phyloP scores from a whole-genome alignment of 2,888 invertebrate species.

The Xanthia togata region DNA sequence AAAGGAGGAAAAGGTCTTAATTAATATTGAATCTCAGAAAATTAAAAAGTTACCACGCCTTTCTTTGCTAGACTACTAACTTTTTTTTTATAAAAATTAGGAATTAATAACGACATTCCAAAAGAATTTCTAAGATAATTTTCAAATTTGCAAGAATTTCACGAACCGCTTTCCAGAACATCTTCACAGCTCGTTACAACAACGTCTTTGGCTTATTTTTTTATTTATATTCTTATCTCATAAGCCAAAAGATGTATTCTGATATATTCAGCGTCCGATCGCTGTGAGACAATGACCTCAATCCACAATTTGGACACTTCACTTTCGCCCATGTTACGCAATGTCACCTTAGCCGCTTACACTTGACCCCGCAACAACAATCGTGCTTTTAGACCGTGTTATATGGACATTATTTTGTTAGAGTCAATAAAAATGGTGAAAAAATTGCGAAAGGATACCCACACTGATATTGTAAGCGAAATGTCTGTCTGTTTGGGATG shows the following conservation, averaged over 20 bases:
- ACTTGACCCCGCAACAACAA: conserved; percentile 84
- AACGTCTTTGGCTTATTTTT: conserved; percentile 15
- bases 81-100: neutral
- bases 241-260: conserved; percentile 54
- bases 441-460: conserved; percentile 45
- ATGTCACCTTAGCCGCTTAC: conserved; percentile 88
- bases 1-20: neutral
- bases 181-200: conserved; percentile 10
- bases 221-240: conserved; percentile 53
- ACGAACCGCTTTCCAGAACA: conserved; percentile 12
- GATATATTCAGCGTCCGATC: conserved; percentile 73
- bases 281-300: conserved; percentile 88
- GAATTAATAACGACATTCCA: neutral
- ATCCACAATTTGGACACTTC: conserved; percentile 84
- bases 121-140: conserved; percentile 33
- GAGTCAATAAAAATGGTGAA: conserved; percentile 19
- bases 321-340: conserved; percentile 88
- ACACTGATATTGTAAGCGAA: conserved; percentile 30
- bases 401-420: conserved; percentile 46
- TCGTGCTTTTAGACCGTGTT: conserved; percentile 49
- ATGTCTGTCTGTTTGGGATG: neutral
- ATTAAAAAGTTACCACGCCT: neutral
- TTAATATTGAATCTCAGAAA: neutral
- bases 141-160: conserved; percentile 3
- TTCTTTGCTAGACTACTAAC: conserved; percentile 1